phyloP scores from a whole-genome alignment of 2,888 invertebrate species.

The Hemaris fuciformis region DNA sequence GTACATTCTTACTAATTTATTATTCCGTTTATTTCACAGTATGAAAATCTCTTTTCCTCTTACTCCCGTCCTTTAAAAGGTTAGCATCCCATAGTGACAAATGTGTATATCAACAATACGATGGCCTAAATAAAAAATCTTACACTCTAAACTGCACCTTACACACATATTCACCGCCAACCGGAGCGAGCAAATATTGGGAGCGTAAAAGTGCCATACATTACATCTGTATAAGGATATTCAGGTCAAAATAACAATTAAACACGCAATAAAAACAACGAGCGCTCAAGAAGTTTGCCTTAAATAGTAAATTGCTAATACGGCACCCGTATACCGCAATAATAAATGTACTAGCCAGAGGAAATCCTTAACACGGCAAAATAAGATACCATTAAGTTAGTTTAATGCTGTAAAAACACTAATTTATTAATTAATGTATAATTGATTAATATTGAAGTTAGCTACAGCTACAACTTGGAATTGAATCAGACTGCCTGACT shows the following conservation, averaged over 20 bases:
- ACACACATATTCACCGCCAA: not conserved
- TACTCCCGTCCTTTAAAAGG: no score
- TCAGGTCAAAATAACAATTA: slow-evolving; percentile 11
- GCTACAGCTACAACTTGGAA: not conserved
- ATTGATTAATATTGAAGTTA: not conserved
- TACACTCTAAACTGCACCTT: not conserved
- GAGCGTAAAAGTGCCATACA: slow-evolving; percentile 1
- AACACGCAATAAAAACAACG: not conserved
- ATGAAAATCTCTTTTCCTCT: no score
- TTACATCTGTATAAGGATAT: slow-evolving; percentile 12
- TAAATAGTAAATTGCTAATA: not conserved
- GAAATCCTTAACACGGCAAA: not conserved
- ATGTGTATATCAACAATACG: no score
- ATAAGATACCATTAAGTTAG: not conserved
- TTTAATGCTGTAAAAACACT: not conserved
- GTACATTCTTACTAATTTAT: no score
- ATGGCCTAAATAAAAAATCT: no score
- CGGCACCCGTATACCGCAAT: not conserved
- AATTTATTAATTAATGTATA: not conserved
- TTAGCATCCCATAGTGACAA: no score
- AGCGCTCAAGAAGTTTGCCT: not conserved
- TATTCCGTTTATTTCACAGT: no score
- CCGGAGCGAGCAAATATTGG: not conserved
- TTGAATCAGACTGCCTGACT: not conserved
- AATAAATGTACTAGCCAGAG: not conserved